phyloP scores from a whole-genome alignment of 2,113 vertebrate genomes.

The Nibea albiflora region DNA sequence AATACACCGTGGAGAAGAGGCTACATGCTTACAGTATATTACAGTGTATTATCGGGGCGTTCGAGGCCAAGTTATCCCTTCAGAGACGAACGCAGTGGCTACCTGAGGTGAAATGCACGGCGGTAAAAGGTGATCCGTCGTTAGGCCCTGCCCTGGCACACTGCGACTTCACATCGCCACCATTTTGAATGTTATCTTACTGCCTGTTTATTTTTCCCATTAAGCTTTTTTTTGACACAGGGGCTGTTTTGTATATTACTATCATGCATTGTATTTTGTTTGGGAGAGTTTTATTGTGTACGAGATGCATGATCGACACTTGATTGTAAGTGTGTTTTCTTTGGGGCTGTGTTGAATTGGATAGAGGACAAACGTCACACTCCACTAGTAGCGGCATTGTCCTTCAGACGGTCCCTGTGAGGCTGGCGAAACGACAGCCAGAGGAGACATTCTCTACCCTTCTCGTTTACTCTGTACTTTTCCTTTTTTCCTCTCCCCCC shows the following conservation, averaged over 20 bases:
- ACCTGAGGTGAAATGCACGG: constrained; percentile 4
- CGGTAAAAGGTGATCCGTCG: constrained; percentile 29
- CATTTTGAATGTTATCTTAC: constrained; percentile 51
- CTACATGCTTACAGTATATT: neutral
- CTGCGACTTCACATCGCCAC: constrained; percentile 30
- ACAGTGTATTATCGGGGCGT: neutral
- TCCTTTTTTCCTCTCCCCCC: constrained; percentile 1
- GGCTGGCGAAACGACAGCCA: constrained; percentile 74
- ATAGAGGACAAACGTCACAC: constrained; percentile 80
- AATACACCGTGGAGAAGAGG: neutral
- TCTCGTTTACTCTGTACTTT: constrained; percentile 54
- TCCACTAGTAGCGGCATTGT: constrained; percentile 78
- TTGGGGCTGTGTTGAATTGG: constrained; percentile 71
- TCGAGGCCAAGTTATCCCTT: neutral
- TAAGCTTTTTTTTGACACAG: neutral
- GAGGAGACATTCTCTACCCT: constrained; percentile 77
- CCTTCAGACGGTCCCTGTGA: constrained; percentile 79
- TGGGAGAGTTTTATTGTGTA: constrained; percentile 55
- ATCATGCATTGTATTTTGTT: constrained; percentile 44
- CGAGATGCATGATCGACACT: constrained; percentile 69
- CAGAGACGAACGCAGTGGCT: neutral
- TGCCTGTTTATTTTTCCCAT: constrained; percentile 37
- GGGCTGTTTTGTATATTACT: constrained; percentile 36
- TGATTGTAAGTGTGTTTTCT: constrained; percentile 76
- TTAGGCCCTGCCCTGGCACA: constrained; percentile 9